phyloP scores from a whole-genome alignment of 2,113 vertebrate genomes.

The Scartelaos histophorus region DNA sequence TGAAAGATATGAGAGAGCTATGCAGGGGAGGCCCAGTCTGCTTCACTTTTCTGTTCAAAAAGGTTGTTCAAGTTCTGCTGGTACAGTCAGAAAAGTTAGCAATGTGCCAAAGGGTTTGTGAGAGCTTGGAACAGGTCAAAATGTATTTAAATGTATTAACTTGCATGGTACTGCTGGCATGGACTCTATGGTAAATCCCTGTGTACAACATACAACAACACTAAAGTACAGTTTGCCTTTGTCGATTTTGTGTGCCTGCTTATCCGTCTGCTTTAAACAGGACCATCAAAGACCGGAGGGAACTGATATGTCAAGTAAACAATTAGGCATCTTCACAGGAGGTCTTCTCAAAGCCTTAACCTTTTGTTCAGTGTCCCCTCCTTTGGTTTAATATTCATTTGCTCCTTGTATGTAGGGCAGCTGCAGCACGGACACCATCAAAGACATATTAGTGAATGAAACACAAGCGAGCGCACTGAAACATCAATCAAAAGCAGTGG shows the following conservation, averaged over 20 bases:
- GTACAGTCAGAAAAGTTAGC: too few relatives aligned
- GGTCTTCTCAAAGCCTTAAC: constrained; percentile 16
- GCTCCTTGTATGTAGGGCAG: constrained; percentile 35
- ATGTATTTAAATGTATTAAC: not conserved
- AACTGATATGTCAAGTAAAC: constrained; percentile 29
- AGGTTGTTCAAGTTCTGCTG: too few relatives aligned
- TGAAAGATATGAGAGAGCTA: too few relatives aligned
- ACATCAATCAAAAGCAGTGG: constrained; percentile 45
- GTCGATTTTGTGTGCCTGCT: constrained; percentile 24
- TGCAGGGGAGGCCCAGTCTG: too few relatives aligned
- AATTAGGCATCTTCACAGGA: constrained; percentile 21
- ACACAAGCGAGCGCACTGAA: constrained; percentile 23
- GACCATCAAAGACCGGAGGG: constrained; percentile 29
- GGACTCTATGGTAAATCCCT: constrained; percentile 13
- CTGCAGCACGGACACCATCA: constrained; percentile 35
- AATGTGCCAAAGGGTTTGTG: too few relatives aligned
- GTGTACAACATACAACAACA: not conserved
- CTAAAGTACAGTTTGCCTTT: not conserved
- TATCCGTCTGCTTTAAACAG: constrained; percentile 6
- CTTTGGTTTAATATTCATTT: constrained; percentile 41
- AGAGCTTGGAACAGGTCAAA: too few relatives aligned
- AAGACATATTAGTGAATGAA: constrained; percentile 26
- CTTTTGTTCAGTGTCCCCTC: constrained; percentile 18
- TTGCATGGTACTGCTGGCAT: not conserved
- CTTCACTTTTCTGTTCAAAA: too few relatives aligned